Base-by-base conservation (phyloP, 2,113 vertebrate species). In the Rhineura floridana region DNA sequence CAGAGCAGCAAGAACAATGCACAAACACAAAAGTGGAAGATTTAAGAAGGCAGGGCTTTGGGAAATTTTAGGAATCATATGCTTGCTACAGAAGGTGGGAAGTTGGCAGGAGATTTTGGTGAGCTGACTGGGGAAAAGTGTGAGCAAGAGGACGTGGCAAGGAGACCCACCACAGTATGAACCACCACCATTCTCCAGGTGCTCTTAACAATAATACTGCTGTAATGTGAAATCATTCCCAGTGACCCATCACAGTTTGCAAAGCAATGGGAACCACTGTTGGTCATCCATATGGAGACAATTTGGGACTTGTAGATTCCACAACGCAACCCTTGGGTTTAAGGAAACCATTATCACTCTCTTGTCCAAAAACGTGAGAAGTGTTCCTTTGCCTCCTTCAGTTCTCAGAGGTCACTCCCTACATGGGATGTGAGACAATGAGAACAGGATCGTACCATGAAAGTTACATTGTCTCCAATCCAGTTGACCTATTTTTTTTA, bases 401-500 rank as follows among this genome's bases (percentile, higher is more conserved):
- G 6, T 10, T 50, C 11, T 50, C 39, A 50, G 55, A 65, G 11
- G n/a, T 39, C 25, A 44, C 75, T 48, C 39, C 52, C 33, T 23
- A 36, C 73, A 72, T 0, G 13, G 65, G 39, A 48, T 0, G 59
- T 21, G 72, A 5, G 59, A 79, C 84, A 87, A 17, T 86, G 5
- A 1, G 70, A 63, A 88, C 9, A 2, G 0, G 0, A 25, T 69
- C 62, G 63, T 3, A 12, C 2, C 33, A 33, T 1, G 2, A 36
- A 65, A 81, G 3, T 9, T 83, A 55, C 48, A 63, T 39, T 23
- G 79, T 73, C 76, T 84, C 23, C 36, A 84, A 63, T 28, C 3
- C 36, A 62, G 48, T 80, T 87, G 1, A 44, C 44, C 3, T 75
- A 62, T 25, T 23, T 70, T 48, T 28, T 70, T 48, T 28, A 55